Evolutionary conservation across 2,797 vertebrate genomes (phyloP), one percentile per base, ranked within the genome.

Genomic region (Xiphophorus birchmanni): DNA sequence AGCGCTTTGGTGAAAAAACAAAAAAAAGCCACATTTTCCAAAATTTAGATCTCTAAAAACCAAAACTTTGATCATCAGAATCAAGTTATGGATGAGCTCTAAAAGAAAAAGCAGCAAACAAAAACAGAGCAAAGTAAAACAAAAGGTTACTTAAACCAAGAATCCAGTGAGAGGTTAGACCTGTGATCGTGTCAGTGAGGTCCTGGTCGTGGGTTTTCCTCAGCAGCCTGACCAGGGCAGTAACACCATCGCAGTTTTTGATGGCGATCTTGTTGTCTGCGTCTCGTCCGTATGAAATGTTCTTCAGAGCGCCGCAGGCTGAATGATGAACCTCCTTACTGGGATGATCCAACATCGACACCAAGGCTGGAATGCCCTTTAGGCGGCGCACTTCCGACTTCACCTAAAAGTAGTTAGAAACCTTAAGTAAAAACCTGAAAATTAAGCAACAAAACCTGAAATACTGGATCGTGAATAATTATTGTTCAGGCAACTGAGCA

Each of bases 181-280:
- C 98, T 90, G 98, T 99, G 90, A 99, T 98, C 21, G 97, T 97
- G 92, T 99, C 98, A 0, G 97, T 98, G 72, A 99, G 97, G 91
- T 99, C 98, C 95, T 98, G 96, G 89, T 99, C 97, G 0, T 87
- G 95, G 47, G 98, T 96, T 91, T 99, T 99, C 48, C 98, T 95
- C 84, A 99, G 93, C 84, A 99, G 94, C 56, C 97, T 95, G 84
- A 97, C 96, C 58, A 99, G 93, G 2, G 97, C 97, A 0, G 97
- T 96, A 1, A 99, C 96, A 0, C 99, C 99, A 0, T 99, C 98
- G 1, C 98, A 99, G 93, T 99, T 99, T 93, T 99, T 99, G 89
- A 99, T 98, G 82, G 99, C 98, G 0, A 99, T 96, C 94, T 99
- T 99, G 91, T 99, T 99, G 84, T 99, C 98, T 74, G 93, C 96